Evolutionary conservation across 2,113 vertebrate species (phyloP).

Genomic region (Picathartes gymnocephalus): DNA sequence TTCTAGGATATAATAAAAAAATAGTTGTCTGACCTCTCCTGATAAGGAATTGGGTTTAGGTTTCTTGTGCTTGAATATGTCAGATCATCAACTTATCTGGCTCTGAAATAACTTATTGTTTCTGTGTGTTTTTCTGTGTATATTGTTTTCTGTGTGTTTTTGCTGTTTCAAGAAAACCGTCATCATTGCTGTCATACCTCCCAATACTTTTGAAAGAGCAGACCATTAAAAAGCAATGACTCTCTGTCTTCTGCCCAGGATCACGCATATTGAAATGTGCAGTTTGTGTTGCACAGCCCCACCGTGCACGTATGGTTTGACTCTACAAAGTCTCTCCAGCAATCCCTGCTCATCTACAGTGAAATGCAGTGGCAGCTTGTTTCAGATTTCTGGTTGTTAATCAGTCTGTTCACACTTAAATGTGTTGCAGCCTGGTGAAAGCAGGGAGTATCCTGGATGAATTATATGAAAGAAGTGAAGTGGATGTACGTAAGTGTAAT

Average conservation of each 20-base stretch:
- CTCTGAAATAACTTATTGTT: not conserved
- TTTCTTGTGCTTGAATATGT: not conserved
- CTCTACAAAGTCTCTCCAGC: not conserved
- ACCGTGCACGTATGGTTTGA: rapidly evolving
- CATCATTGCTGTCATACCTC: rapidly evolving
- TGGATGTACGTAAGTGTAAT: not conserved
- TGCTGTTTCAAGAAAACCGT: not conserved
- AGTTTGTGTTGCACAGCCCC: not conserved
- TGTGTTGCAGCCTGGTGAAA: not conserved
- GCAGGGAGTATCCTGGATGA: not conserved
- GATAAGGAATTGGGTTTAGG: not conserved
- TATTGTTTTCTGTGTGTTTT: not conserved
- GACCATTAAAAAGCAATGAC: not conserved
- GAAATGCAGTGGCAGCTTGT: not conserved
- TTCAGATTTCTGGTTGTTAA: not conserved
- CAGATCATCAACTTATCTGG: not conserved
- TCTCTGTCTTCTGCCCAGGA: not conserved
- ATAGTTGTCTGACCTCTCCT: not conserved
- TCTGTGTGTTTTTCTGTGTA: not conserved
- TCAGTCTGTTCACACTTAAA: not conserved
- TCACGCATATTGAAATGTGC: not conserved
- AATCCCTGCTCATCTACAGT: not conserved
- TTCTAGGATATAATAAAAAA: not conserved
- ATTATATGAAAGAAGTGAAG: not conserved
- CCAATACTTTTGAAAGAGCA: not conserved